Evolutionary conservation across 2,797 vertebrate genomes (phyloP), one percentile per base, ranked within the genome.

Genomic region (Pseudomugil gertrudae): DNA sequence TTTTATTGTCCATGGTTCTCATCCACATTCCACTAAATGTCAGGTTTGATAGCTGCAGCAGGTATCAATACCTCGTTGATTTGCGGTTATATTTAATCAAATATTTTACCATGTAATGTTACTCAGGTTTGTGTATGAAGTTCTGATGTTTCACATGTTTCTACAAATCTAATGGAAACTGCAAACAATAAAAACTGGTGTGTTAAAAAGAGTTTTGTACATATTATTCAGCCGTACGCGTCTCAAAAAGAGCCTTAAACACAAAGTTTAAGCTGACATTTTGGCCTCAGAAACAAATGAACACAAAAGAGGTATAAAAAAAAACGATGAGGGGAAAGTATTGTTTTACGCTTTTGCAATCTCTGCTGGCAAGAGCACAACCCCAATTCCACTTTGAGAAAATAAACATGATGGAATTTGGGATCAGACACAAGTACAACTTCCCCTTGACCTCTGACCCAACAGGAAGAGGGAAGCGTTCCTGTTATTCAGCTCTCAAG

Each of bases 341-440:
- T 88, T 87, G 84, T 91, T 88, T 90, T 75, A 85, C 63, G 9
- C 81, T 90, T 87, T 92, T 78, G 77, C 71, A 89, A 84, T 89
- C 77, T 79, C 67, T 47, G 69, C 73, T 85, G 86, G 86, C 59
- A 55, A 65, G 30, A 80, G 65, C 26, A 21, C 32, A 29, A 9
- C 50, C 36, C 67, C 1, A 58, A 90, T 82, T 86, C 74, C 60
- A 72, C 85, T 82, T 78, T 82, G 87, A 90, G 80, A 89, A 92
- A 93, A 93, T 79, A 93, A 92, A 91, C 90, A 89, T 63, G 24
- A 72, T 82, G 88, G 90, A 92, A 93, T 92, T 86, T 89, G 84
- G 90, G 86, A 90, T 84, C 79, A 83, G 85, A 87, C 74, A 78
- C 86, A 81, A 85, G 88, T 81, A 80, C 76, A 87, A 79, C 83